Evolutionary conservation across 2,888 invertebrate species (phyloP).

Genomic region (Papilio gigon): DNA sequence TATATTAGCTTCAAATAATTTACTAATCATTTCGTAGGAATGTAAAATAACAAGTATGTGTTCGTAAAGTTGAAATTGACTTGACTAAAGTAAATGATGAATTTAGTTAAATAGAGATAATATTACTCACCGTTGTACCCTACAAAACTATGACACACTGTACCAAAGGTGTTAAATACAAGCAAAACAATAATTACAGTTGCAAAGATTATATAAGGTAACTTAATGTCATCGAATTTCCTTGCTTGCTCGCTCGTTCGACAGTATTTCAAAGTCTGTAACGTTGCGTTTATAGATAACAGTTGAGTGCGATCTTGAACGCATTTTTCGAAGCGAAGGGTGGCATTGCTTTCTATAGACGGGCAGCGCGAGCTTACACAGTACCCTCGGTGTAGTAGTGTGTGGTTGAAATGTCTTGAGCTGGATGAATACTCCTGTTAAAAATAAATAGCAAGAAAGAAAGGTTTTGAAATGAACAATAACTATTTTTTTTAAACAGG

Average conservation of each 20-base stretch:
- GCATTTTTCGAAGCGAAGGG: constrained; percentile 61
- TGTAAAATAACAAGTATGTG: too few species aligned
- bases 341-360: constrained; percentile 43
- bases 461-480: not conserved
- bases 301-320: constrained; percentile 53
- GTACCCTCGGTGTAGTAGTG: constrained; percentile 66
- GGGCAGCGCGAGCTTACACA: constrained; percentile 65
- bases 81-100: not conserved
- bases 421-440: constrained; percentile 60
- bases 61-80: too few species aligned
- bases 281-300: constrained; percentile 49
- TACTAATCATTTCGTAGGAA: too few species aligned
- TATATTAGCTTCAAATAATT: too few species aligned
- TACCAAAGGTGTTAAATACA: constrained; percentile 55
- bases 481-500: not conserved
- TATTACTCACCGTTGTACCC: constrained; percentile 53
- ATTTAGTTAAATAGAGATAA: not conserved
- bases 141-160: constrained; percentile 54
- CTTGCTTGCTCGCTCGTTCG: constrained; percentile 52
- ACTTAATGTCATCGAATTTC: constrained; percentile 45
- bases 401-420: constrained; percentile 61
- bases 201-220: constrained; percentile 52
- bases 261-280: constrained; percentile 57
- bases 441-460: not conserved
- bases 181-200: constrained; percentile 49